Evolutionary conservation across 2,797 vertebrate species (phyloP).

Genomic region (Coccyzus lansbergi): DNA sequence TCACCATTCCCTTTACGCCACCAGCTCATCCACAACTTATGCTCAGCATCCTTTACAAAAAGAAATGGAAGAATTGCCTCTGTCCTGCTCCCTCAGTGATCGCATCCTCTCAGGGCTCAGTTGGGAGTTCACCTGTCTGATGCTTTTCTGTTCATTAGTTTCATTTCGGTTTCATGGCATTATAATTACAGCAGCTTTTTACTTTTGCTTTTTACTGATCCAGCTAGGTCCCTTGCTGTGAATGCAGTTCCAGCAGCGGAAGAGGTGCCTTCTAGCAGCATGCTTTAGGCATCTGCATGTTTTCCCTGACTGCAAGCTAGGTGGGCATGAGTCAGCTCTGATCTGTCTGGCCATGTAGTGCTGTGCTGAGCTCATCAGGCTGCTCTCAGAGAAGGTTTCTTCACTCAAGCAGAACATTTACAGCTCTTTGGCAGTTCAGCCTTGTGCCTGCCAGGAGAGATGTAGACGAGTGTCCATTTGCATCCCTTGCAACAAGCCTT

Average conservation of each 20-base stretch:
- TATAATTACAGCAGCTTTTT: neutral
- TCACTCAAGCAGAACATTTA: neutral
- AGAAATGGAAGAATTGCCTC: neutral
- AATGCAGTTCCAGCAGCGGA: neutral
- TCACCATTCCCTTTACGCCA: neutral
- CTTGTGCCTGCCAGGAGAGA: neutral
- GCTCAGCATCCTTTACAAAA: neutral
- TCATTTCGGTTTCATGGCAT: neutral
- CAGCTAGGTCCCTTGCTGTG: neutral
- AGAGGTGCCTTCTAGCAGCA: neutral
- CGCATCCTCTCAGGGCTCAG: neutral
- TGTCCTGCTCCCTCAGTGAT: neutral
- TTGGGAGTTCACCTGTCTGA: neutral
- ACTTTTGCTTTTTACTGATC: neutral
- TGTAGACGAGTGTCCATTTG: neutral
- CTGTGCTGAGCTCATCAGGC: constrained; percentile 32
- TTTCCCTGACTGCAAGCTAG: neutral
- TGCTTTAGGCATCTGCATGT: neutral
- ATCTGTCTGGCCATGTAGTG: constrained; percentile 7
- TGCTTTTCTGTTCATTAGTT: neutral
- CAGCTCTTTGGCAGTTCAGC: constrained; percentile 11
- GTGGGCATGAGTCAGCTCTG: constrained; percentile 55
- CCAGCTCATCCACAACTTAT: neutral
- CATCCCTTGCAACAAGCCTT: neutral
- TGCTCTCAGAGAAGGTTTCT: neutral